Conservation (phyloP, 37 sponge, comb jelly and placozoan genomes). For the Oscarella lobularis region DNA sequence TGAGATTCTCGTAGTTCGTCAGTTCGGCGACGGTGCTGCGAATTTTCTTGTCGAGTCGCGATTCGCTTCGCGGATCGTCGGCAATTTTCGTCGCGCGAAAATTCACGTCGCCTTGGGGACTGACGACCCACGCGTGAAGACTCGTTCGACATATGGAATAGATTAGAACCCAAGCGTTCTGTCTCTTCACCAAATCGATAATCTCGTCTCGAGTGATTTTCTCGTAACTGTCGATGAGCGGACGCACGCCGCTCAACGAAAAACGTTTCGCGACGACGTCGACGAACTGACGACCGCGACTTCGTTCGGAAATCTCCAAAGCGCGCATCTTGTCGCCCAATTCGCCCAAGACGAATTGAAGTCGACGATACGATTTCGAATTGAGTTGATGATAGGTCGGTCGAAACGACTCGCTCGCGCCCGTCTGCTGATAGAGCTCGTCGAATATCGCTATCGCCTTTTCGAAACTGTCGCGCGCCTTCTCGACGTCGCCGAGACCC, state of each 20-base stretch:
- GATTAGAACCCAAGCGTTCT: background rate
- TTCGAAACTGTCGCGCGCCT: too few species aligned
- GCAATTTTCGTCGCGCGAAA: too few species aligned
- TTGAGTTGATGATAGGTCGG: background rate
- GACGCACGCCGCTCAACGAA: background rate
- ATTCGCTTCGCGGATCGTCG: background rate
- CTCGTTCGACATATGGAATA: background rate
- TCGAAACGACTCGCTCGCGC: too few species aligned
- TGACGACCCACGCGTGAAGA: background rate
- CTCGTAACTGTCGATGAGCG: background rate
- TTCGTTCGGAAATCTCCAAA: background rate
- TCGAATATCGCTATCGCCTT: too few species aligned
- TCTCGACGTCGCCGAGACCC: too few species aligned
- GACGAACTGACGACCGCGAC: background rate
- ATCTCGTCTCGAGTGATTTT: background rate
- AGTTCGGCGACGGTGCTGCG: too few species aligned
- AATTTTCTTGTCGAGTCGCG: background rate
- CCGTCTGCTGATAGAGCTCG: too few species aligned
- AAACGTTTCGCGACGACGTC: too few species aligned
- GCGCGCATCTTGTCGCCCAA: background rate
- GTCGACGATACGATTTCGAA: background rate
- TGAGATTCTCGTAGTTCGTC: too few species aligned
- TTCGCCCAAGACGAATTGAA: background rate
- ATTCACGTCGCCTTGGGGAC: too few species aligned
- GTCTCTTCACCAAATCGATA: background rate